phyloP scores from a whole-genome alignment of 1,140 invertebrate species.

The Spodoptera litura region DNA sequence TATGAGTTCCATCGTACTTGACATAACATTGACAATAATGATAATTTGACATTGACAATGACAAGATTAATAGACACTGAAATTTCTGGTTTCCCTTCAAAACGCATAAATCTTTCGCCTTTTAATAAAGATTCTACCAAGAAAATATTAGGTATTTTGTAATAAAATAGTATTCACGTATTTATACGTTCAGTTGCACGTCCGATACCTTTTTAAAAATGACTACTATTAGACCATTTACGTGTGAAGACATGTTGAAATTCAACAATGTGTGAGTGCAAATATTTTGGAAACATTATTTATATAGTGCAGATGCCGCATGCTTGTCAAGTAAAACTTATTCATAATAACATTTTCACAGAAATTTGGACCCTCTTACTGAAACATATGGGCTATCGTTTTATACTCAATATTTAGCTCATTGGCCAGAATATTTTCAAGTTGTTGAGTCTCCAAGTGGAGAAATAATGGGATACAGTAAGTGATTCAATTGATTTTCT shows the following conservation, averaged over 20 bases:
- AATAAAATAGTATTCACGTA: not conserved
- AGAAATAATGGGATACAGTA: conserved; percentile 99
- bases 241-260: conserved; percentile 97
- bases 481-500: conserved; percentile 79
- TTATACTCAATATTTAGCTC: conserved; percentile 98
- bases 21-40: too few species aligned
- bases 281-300: not conserved
- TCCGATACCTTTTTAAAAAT: conserved; percentile 83
- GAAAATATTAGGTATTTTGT: too few species aligned
- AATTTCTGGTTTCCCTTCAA: too few species aligned
- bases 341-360: conserved; percentile 84
- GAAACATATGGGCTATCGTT: conserved; percentile 99
- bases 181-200: not conserved
- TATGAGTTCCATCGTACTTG: too few species aligned
- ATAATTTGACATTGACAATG: too few species aligned
- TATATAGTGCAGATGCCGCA: not conserved
- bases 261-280: conserved; percentile 97
- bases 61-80: too few species aligned
- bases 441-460: conserved; percentile 97
- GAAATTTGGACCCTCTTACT: conserved; percentile 98
- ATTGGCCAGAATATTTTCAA: conserved; percentile 99
- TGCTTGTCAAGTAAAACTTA: not conserved
- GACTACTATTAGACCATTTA: conserved; percentile 97
- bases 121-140: too few species aligned
- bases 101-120: too few species aligned